Base-by-base conservation (phyloP, 2,113 vertebrate species). In the Ceratotherium simum region DNA sequence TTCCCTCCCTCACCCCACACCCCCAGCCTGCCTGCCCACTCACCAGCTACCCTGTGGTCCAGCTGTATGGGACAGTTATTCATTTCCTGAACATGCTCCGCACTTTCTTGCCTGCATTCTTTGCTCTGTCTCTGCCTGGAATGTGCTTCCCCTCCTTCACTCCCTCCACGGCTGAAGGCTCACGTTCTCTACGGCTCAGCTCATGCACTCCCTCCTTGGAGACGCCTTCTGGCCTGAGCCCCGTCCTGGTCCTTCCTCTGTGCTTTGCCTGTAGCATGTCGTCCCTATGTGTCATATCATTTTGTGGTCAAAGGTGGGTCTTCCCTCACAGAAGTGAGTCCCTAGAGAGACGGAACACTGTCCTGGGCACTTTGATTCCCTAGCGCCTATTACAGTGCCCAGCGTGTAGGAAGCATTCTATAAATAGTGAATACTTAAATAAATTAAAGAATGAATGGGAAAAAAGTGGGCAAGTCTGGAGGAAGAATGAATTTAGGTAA, bases 371-470 rank as follows among this genome's bases (percentile, higher is more conserved):
- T 93, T 79, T 65, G 78, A 80, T 89, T 60, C 46, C 5, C 8
- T 72, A 70, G 11, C n/a, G 25, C 46, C 16, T 25, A 46, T n/a
- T 21, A 84, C 1, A 18, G 13, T 73, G 8, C 12, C n/a, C 4
- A 39, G 11, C n/a, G 14, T 33, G 3, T n/a, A 42, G 33, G n/a
- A 65, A 91, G 3, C n/a, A 73, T 39, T 76, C 21, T 78, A 20
- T 54, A 75, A 91, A 62, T 17, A 48, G 48, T 64, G 58, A 96
- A 72, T 92, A 42, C 48, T 83, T 95, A n/a, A 58, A 67, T 88
- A 39, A 79, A 84, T 75, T 48, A 78, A 94, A 92, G 12, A 73
- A 64, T 64, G 3, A 42, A 36, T n/a, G 3, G 51, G 27, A 0
- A 1, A 23, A 83, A 72, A 54, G 18, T 27, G 25, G n/a, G 16